Percentiles rank a stretch among this genome's conserved stretches.
These are phyloP conservation scores for Pseudocheirus occidentalis DNA, from an alignment of 2,797 vertebrate species.

Conservation along the genomic window DNA sequence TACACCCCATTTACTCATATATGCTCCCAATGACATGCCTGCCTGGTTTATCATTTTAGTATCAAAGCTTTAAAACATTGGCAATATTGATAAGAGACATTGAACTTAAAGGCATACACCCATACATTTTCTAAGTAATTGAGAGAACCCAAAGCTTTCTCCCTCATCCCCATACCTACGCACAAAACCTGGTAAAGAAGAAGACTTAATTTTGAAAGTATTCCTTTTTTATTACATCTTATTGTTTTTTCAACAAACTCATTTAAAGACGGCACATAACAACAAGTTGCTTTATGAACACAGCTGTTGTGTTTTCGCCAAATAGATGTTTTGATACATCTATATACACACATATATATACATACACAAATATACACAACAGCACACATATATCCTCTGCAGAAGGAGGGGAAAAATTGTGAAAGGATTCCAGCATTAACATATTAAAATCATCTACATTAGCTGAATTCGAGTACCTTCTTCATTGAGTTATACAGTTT, in stretches of 20 bases:
- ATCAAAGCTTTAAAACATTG: conserved; percentile 41
- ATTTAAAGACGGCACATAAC: conserved; percentile 27
- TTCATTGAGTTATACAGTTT: background rate
- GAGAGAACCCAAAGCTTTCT: background rate
- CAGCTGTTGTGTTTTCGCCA: background rate
- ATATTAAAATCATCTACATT: background rate
- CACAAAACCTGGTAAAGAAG: background rate
- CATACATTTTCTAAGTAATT: conserved; percentile 5
- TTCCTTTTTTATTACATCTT: background rate
- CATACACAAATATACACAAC: background rate
- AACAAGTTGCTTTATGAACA: background rate
- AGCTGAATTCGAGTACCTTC: background rate
- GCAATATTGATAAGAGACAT: conserved; percentile 2
- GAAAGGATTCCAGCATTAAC: background rate
- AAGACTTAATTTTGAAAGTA: conserved; percentile 5
- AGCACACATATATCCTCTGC: background rate
- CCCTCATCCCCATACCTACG: background rate
- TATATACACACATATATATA: background rate
- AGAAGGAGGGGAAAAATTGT: background rate
- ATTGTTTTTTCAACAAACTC: conserved; percentile 15
- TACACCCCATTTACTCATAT: background rate
- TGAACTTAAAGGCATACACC: conserved; percentile 28
- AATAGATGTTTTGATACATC: background rate
- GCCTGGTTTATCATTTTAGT: background rate
- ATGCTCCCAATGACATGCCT: background rate